These are phyloP conservation scores for Melanostoma scalare DNA, from an alignment of 2,888 invertebrate species.

Conservation along the genomic window DNA sequence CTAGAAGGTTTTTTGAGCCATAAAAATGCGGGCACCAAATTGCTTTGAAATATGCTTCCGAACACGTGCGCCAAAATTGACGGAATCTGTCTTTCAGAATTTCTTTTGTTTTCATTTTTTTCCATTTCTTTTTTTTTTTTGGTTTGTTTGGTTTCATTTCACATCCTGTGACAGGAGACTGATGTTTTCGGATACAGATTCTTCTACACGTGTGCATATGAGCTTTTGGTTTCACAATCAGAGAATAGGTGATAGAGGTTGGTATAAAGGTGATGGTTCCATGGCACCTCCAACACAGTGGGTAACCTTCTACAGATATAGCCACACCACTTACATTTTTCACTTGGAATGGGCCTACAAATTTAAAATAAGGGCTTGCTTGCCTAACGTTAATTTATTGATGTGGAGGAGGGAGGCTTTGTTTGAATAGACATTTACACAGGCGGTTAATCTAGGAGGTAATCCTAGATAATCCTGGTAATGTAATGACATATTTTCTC, in stretches of 20 bases:
- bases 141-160: too few relatives aligned
- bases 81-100: not conserved
- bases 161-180: too few relatives aligned
- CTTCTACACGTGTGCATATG: too few relatives aligned
- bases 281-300: too few relatives aligned
- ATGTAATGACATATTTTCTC: not conserved
- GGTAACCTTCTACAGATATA: not conserved
- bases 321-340: not conserved
- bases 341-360: not conserved
- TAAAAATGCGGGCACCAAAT: not conserved
- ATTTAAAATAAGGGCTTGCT: not conserved
- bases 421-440: not conserved
- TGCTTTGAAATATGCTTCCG: conserved; percentile 2
- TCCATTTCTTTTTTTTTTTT: not conserved
- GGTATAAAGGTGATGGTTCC: too few relatives aligned
- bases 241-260: not conserved
- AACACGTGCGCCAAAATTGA: conserved; percentile 6
- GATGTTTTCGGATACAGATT: too few relatives aligned
- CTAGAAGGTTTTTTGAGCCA: not conserved
- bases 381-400: conserved; percentile 11
- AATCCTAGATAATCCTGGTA: not conserved
- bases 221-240: not conserved
- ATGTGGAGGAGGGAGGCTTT: too few relatives aligned
- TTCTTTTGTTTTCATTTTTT: not conserved
- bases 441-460: conserved; percentile 9